Percentiles rank a stretch among this genome's conserved stretches.
Evolutionary conservation across 2,113 vertebrate species (phyloP).

Genomic region (Megaceryle torquata): DNA sequence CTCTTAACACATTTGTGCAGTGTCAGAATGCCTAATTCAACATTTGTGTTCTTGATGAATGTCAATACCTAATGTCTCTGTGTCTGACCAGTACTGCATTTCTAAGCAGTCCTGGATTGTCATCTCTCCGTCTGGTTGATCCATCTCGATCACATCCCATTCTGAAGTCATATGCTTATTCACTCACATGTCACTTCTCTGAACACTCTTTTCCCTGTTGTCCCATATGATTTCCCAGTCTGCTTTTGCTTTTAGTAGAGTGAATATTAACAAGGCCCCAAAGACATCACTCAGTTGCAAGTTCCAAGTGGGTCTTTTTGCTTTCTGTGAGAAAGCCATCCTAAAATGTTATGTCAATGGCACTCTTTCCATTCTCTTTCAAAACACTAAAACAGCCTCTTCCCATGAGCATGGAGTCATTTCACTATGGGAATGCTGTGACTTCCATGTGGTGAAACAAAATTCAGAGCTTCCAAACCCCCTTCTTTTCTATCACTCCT

Average conservation of each 20-base stretch:
- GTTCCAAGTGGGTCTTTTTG: background rate
- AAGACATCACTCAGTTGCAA: background rate
- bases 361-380: background rate
- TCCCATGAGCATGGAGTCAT: background rate
- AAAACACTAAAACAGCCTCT: background rate
- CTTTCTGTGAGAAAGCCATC: background rate
- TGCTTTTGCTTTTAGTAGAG: background rate
- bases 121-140: background rate
- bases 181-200: background rate
- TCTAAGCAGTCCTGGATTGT: background rate
- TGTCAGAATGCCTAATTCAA: background rate
- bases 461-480: no score
- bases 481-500: no score
- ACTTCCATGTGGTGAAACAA: background rate
- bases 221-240: background rate
- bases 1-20: background rate
- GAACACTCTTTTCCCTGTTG: background rate
- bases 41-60: background rate
- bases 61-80: background rate
- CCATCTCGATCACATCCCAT: background rate
- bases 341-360: background rate
- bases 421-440: background rate
- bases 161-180: background rate
- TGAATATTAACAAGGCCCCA: background rate
- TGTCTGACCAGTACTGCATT: background rate